Evolutionary conservation across 2,888 invertebrate genomes (phyloP).

Genomic region (Cetonia aurata): DNA sequence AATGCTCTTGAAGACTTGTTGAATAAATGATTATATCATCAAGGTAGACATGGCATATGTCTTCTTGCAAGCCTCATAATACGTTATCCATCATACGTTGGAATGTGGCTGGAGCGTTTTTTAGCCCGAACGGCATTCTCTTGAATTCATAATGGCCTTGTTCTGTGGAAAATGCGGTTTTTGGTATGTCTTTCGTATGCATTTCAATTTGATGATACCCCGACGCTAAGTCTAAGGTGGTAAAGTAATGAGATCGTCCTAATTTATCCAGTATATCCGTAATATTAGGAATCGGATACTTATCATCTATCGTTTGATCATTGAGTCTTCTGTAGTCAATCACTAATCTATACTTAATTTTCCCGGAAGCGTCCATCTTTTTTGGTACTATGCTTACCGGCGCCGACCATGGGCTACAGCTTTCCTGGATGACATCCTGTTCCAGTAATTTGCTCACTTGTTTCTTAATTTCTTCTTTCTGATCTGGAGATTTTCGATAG

Average conservation of each 20-base stretch:
- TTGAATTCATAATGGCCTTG: constrained; percentile 57
- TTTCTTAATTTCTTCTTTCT: constrained; percentile 51
- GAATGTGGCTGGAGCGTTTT: constrained; percentile 57
- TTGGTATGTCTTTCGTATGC: constrained; percentile 52
- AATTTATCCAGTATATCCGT: constrained; percentile 50
- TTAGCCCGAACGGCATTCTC: constrained; percentile 59
- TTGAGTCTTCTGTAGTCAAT: constrained; percentile 53
- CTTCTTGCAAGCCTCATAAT: constrained; percentile 55
- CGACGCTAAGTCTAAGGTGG: constrained; percentile 50
- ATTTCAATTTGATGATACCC: constrained; percentile 55
- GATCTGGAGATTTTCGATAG: constrained; percentile 52
- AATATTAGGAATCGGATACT: constrained; percentile 52
- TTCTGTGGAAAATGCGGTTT: constrained; percentile 58
- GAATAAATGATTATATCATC: constrained; percentile 58
- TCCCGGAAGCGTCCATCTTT: constrained; percentile 48
- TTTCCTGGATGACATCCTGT: constrained; percentile 45
- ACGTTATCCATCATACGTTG: constrained; percentile 59
- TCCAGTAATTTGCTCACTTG: constrained; percentile 48
- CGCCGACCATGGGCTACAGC: constrained; percentile 45
- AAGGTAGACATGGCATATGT: constrained; percentile 53
- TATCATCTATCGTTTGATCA: constrained; percentile 55
- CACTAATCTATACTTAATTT: constrained; percentile 50
- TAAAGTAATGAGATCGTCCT: constrained; percentile 50
- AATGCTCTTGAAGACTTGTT: constrained; percentile 53
- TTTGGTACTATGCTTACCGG: constrained; percentile 51